Percentiles rank a stretch among this genome's conserved stretches.
Evolutionary conservation across 1,140 invertebrate species (phyloP).

Genomic region (Harpegnathos saltator): DNA sequence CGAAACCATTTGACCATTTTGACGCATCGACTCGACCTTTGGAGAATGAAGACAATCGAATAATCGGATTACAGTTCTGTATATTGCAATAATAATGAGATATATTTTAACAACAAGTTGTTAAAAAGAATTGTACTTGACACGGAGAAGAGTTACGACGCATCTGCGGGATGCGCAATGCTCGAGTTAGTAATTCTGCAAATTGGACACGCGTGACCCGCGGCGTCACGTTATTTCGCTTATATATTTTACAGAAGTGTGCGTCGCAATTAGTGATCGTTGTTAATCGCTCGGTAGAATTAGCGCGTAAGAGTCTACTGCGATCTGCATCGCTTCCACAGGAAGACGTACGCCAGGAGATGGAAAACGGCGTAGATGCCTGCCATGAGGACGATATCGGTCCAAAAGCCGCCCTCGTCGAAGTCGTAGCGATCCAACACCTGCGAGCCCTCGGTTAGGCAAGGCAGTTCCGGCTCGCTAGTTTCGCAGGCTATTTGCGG

Average conservation of each 20-base stretch:
- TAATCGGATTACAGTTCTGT: too few relatives aligned
- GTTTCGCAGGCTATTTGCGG: constrained; percentile 88
- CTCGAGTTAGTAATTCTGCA: too few relatives aligned
- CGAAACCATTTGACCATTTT: too few relatives aligned
- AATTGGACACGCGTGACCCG: too few relatives aligned
- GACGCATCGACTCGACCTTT: too few relatives aligned
- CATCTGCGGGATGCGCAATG: too few relatives aligned
- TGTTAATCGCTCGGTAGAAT: background rate
- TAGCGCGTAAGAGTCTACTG: constrained; percentile 83
- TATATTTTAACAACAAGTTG: too few relatives aligned
- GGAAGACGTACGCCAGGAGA: constrained; percentile 88
- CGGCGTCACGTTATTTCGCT: too few relatives aligned
- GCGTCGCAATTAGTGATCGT: constrained; percentile 1
- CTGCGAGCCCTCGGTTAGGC: constrained; percentile 89
- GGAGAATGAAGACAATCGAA: too few relatives aligned
- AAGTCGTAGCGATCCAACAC: constrained; percentile 92
- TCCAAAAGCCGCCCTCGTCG: constrained; percentile 87
- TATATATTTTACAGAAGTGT: background rate
- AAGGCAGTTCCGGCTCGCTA: constrained; percentile 87
- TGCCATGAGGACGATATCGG: constrained; percentile 89
- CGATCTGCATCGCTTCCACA: constrained; percentile 88
- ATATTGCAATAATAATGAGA: too few relatives aligned
- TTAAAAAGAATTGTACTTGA: too few relatives aligned
- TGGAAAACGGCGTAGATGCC: constrained; percentile 90
- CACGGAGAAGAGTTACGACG: too few relatives aligned